These are phyloP conservation scores for Timandra comae DNA, from an alignment of 2,888 invertebrate species.

Conservation along the genomic window DNA sequence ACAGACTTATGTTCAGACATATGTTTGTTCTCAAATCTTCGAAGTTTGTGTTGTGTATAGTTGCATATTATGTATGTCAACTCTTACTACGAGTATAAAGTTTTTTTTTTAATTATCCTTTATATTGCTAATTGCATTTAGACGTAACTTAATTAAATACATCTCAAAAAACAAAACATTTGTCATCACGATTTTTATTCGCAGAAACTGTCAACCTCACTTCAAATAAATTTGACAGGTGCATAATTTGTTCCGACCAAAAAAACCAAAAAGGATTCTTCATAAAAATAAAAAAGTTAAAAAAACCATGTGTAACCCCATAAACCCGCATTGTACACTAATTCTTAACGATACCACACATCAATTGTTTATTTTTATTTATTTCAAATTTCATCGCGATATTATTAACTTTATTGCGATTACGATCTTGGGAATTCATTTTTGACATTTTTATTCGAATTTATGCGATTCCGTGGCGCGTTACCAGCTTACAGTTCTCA, in stretches of 20 bases:
- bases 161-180: too few relatives aligned
- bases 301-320: slow-evolving; percentile 21
- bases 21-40: too few relatives aligned
- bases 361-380: slow-evolving; percentile 66
- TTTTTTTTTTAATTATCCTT: too few relatives aligned
- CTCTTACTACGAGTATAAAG: too few relatives aligned
- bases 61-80: too few relatives aligned
- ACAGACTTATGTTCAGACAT: too few relatives aligned
- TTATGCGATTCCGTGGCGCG: slow-evolving; percentile 58
- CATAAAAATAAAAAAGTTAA: slow-evolving; percentile 25
- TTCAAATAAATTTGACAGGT: slow-evolving; percentile 18
- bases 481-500: slow-evolving; percentile 27
- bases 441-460: slow-evolving; percentile 75
- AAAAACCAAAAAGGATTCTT: slow-evolving; percentile 14
- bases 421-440: slow-evolving; percentile 72
- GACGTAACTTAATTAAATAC: too few relatives aligned
- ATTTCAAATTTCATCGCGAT: slow-evolving; percentile 70
- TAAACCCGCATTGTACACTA: slow-evolving; percentile 52
- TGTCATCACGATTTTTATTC: slow-evolving; percentile 13
- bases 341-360: slow-evolving; percentile 56
- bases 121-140: too few relatives aligned
- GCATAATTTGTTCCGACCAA: slow-evolving; percentile 15
- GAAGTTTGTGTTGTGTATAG: too few relatives aligned
- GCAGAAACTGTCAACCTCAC: slow-evolving; percentile 15
- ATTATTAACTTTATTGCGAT: slow-evolving; percentile 74